These are phyloP conservation scores for Peromyscus eremicus DNA, from an alignment of 2,797 vertebrate genomes.

Conservation along the genomic window DNA sequence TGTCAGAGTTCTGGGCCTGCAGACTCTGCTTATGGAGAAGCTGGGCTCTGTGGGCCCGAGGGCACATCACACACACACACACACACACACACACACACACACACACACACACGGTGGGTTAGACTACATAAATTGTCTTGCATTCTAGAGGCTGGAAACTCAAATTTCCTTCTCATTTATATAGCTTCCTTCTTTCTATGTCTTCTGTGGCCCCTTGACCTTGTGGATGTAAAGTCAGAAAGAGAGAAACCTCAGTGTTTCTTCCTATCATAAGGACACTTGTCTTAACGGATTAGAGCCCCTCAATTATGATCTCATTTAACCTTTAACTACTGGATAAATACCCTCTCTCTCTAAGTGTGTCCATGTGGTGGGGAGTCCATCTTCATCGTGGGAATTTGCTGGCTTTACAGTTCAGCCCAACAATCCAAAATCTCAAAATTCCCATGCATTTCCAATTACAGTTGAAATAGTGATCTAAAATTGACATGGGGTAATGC, in stretches of 20 bases:
- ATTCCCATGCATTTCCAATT: background rate
- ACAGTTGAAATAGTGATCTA: background rate
- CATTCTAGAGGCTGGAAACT: background rate
- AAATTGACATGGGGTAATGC: background rate
- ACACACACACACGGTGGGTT: background rate
- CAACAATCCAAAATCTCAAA: background rate
- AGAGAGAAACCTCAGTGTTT: background rate
- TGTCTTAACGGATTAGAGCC: background rate
- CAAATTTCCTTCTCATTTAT: no score
- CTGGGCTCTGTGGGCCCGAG: background rate
- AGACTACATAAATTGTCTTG: background rate
- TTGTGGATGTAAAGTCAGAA: background rate
- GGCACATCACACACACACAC: background rate
- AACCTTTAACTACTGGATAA: background rate
- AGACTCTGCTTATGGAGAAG: background rate
- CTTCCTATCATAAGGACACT: background rate
- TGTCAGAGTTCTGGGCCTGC: background rate
- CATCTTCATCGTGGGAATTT: background rate
- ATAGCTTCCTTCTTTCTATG: background rate
- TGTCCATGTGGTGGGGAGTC: background rate
- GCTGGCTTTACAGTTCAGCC: background rate
- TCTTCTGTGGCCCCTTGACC: background rate
- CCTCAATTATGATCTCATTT: background rate
- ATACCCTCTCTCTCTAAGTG: background rate
- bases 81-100: background rate